These are phyloP conservation scores for Hoplodrina ambigua DNA, from an alignment of 2,888 invertebrate genomes.

Conservation along the genomic window DNA sequence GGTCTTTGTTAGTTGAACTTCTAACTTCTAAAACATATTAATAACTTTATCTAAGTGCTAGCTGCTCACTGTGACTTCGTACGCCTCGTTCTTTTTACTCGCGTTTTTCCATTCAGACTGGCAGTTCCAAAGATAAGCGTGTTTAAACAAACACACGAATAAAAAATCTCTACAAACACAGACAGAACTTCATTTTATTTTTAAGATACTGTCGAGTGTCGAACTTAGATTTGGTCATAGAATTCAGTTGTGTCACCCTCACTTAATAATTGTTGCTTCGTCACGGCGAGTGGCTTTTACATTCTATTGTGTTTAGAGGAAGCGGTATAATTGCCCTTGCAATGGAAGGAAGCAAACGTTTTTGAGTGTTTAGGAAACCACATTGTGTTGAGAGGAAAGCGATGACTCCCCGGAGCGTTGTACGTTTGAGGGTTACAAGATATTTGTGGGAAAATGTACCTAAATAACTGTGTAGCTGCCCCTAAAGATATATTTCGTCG, in stretches of 20 bases:
- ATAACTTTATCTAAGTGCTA: no score
- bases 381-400: slow-evolving; percentile 63
- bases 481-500: not conserved
- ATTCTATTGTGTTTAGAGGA: slow-evolving; percentile 85
- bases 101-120: no score
- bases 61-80: no score
- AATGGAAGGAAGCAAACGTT: slow-evolving; percentile 80
- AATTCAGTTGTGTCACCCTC: slow-evolving; percentile 67
- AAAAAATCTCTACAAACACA: not conserved
- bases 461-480: slow-evolving; percentile 4
- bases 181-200: not conserved
- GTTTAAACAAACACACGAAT: not conserved
- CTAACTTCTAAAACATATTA: no score
- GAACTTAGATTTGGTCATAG: slow-evolving; percentile 40
- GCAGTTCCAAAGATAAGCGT: not conserved
- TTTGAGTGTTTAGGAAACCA: slow-evolving; percentile 78
- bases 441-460: slow-evolving; percentile 15
- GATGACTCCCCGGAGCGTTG: slow-evolving; percentile 32
- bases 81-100: no score
- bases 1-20: no score
- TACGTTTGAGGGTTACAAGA: slow-evolving; percentile 23
- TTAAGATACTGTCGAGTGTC: slow-evolving; percentile 5
- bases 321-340: slow-evolving; percentile 84
- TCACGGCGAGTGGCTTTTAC: slow-evolving; percentile 80
- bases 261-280: slow-evolving; percentile 71